These are phyloP conservation scores for Conus betulinus DNA, from an alignment of 1,140 invertebrate genomes.

Conservation along the genomic window DNA sequence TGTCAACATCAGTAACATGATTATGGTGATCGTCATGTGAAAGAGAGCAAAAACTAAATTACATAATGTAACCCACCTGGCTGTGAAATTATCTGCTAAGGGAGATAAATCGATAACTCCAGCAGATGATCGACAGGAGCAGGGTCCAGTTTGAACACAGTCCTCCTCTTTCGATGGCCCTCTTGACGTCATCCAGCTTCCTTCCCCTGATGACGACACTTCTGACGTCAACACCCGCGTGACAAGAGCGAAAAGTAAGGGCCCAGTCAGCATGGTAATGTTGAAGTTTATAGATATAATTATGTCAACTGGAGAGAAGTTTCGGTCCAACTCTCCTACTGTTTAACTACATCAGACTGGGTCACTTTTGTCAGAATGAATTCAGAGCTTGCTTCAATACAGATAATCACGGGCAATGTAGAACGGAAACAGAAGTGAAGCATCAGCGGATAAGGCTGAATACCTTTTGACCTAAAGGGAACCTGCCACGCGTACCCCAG, in stretches of 20 bases:
- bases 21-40: neutral
- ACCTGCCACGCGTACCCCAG: too few relatives aligned
- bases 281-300: too few relatives aligned
- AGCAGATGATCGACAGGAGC: neutral
- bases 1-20: neutral
- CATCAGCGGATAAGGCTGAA: too few relatives aligned
- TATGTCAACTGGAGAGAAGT: neutral
- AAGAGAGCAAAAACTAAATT: too few relatives aligned
- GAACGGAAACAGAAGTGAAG: too few relatives aligned
- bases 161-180: neutral
- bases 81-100: neutral
- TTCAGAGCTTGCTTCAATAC: too few relatives aligned
- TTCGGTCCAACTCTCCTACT: too few relatives aligned
- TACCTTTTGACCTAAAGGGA: too few relatives aligned
- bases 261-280: neutral
- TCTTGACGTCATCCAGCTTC: neutral
- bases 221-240: neutral
- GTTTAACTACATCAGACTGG: too few relatives aligned
- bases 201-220: neutral
- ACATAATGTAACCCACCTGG: neutral
- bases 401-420: too few relatives aligned
- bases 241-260: neutral
- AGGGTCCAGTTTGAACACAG: slow-evolving; percentile 24
- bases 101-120: slow-evolving; percentile 7
- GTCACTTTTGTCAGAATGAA: too few relatives aligned